Base-by-base conservation (phyloP, 37 sponge, comb jelly and placozoan genomes). In the Cliona cf. orientalis region DNA sequence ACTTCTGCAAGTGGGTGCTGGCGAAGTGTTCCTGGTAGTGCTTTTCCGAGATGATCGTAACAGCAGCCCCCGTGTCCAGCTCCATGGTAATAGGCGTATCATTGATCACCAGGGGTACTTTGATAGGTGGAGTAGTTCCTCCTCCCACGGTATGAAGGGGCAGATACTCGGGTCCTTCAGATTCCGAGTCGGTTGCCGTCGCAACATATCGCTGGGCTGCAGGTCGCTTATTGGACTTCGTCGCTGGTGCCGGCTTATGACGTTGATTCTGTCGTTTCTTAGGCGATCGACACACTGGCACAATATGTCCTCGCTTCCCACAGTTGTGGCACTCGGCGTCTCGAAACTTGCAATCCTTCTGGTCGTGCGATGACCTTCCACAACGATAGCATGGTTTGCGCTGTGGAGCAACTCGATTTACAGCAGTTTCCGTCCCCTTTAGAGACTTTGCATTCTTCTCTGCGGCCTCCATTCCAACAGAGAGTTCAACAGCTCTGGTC, bases 61-160 rank as follows among this genome's bases (percentile, higher is more conserved):
- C 66, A 11, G 23, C 76, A 2, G 76, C 76, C 5, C 76, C 76
- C 22, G 76, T 75, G 56, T 75, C 76, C 5, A 75, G 21, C n/a
- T 75, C 76, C 76, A 75, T 75, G 19, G 14, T 69, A 31, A 69
- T 14, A 69, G 42, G 42, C 38, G 9, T 14, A 37, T 35, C 42
- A 37, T 69, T 69, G 31, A 69, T 11, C 14, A 39, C 11, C 71
- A 69, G 7, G 4, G 26, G 9, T 6, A 69, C 32, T 6, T 14
- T 69, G 29, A 66, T 28, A 22, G 68, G 68, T 32, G 29, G 68
- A 22, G 21, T 32, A 22, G 22, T 22, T 22, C 33, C 35, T 22
- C 68, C 5, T 5, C 60, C 60, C 60, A 59, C 60, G 25, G 60
- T 59, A n/a, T n/a, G n/a, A n/a, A n/a, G n/a, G n/a, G n/a, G n/a